Percentiles rank a stretch among this genome's conserved stretches.
These are phyloP conservation scores for Laticauda laticaudata DNA, from an alignment of 2,113 vertebrate species.

Conservation along the genomic window DNA sequence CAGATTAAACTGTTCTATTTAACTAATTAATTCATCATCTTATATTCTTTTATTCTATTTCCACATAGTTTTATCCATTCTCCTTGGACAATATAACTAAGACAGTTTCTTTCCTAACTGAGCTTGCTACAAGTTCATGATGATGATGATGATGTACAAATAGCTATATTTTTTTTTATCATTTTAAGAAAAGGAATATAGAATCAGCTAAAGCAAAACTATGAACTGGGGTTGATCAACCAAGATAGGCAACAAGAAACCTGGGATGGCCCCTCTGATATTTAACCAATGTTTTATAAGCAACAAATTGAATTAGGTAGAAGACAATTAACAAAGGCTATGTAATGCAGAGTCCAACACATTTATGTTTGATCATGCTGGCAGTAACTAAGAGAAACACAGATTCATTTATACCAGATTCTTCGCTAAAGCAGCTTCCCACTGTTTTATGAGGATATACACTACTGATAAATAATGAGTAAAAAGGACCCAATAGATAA, in stretches of 20 bases:
- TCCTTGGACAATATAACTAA: background rate
- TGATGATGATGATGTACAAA: background rate
- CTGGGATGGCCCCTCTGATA: background rate
- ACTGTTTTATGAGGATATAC: conserved; percentile 15
- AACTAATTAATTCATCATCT: no score
- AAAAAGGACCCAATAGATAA: fast-evolving
- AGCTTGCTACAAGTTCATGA: background rate
- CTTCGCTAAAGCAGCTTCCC: fast-evolving
- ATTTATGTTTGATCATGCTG: background rate
- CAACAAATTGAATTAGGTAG: background rate
- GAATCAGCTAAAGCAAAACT: background rate
- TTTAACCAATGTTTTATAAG: background rate
- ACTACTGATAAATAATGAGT: background rate
- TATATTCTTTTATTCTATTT: background rate
- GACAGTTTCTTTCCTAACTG: background rate
- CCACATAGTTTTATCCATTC: background rate
- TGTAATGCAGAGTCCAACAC: background rate
- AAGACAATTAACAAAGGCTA: background rate
- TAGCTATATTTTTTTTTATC: background rate
- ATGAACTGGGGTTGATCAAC: background rate
- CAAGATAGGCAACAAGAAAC: background rate
- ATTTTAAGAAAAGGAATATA: background rate
- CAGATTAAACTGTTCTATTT: background rate
- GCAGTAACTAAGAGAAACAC: background rate
- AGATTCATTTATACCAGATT: background rate